These are phyloP conservation scores for Ptychadena robeensis DNA, from an alignment of 2,797 vertebrate genomes.

Conservation along the genomic window DNA sequence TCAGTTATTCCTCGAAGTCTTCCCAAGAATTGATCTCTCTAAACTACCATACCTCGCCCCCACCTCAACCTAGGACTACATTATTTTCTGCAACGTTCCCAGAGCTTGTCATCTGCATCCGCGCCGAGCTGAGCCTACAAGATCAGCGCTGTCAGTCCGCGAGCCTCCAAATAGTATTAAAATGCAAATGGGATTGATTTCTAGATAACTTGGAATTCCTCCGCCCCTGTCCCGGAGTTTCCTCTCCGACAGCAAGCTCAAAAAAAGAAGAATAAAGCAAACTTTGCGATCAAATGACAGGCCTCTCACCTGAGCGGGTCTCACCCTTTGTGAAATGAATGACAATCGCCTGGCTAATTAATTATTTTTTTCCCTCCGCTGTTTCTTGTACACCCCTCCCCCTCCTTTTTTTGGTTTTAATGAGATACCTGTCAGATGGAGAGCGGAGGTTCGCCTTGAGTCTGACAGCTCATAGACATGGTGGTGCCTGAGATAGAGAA, in stretches of 20 bases:
- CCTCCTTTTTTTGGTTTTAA: slow-evolving; percentile 37
- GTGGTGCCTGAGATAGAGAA: not conserved
- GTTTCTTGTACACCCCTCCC: not conserved
- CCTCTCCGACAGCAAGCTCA: not conserved
- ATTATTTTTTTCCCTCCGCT: not conserved
- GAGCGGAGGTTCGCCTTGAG: not conserved
- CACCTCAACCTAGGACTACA: not conserved
- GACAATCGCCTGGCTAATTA: slow-evolving; percentile 37
- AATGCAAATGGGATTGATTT: slow-evolving; percentile 16
- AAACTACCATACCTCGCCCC: too few species aligned
- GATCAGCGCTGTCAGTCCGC: not conserved
- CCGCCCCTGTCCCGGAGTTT: not conserved
- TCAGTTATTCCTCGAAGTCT: not conserved
- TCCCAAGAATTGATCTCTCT: not conserved
- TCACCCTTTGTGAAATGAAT: not conserved
- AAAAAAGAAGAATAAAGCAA: not conserved
- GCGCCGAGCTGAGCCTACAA: not conserved
- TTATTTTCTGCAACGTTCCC: not conserved
- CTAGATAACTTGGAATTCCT: not conserved
- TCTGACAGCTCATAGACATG: slow-evolving; percentile 5
- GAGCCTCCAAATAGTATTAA: not conserved
- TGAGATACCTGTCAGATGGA: slow-evolving; percentile 54
- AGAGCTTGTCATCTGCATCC: not conserved
- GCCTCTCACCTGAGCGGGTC: not conserved
- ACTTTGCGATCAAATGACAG: not conserved